Evolutionary conservation across 64 coral and sea anemone genomes (phyloP).

Genomic region (Stichodactyla helianthus): DNA sequence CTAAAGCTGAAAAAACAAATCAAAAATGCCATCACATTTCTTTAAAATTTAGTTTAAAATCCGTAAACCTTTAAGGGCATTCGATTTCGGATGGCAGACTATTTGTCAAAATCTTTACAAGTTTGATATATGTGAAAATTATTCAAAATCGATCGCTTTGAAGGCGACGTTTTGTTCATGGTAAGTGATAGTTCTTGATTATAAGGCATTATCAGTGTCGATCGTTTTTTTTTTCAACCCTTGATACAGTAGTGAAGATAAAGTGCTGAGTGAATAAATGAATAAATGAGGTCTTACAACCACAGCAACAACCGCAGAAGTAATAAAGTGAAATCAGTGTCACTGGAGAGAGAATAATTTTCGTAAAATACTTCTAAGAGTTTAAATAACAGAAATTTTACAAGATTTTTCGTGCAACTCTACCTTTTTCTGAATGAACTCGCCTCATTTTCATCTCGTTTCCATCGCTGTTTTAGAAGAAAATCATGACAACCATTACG

Average conservation of each 20-base stretch:
- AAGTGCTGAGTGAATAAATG: not conserved
- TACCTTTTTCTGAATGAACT: constrained; percentile 34
- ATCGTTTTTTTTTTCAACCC: too few species aligned
- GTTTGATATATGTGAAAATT: too few species aligned
- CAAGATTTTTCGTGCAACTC: not conserved
- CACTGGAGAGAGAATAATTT: not conserved
- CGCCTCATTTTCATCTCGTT: constrained; percentile 31
- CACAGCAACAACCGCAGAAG: not conserved
- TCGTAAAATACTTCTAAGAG: not conserved
- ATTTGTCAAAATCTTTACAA: too few species aligned
- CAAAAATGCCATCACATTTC: not conserved
- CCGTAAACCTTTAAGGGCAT: too few species aligned
- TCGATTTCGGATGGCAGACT: too few species aligned
- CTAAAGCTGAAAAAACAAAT: not conserved
- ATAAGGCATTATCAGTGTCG: too few species aligned
- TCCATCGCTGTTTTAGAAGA: not conserved
- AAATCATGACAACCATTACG: constrained; percentile 31
- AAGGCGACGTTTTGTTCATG: too few species aligned
- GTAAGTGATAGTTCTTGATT: too few species aligned
- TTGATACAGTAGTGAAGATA: too few species aligned
- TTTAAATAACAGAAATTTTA: not conserved
- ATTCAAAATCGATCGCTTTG: too few species aligned
- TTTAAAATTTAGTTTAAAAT: not conserved
- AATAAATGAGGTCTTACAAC: not conserved
- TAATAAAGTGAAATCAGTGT: not conserved